These are phyloP conservation scores for Anthopleura xanthogrammica DNA, from an alignment of 92 coral and sea anemone genomes.

Conservation along the genomic window DNA sequence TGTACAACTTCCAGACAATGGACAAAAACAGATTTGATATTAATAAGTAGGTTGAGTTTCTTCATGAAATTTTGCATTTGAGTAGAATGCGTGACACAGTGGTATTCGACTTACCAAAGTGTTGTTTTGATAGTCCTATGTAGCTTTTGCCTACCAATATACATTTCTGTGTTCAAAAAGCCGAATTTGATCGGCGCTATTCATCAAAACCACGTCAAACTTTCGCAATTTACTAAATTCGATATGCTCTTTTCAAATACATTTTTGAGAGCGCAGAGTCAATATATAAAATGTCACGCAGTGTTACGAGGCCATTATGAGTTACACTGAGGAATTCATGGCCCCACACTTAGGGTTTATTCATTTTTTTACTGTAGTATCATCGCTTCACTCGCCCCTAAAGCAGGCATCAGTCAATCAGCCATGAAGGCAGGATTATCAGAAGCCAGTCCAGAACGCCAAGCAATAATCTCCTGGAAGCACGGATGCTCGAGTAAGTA, in stretches of 20 bases:
- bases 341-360: not conserved
- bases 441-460: constrained; percentile 26
- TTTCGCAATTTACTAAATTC: too few species aligned
- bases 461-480: constrained; percentile 61
- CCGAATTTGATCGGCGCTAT: too few species aligned
- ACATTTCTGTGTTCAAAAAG: too few species aligned
- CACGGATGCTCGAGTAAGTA: constrained; percentile 69
- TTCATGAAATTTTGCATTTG: not conserved
- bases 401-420: constrained; percentile 44
- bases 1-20: constrained; percentile 69
- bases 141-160: too few species aligned
- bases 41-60: constrained; percentile 45
- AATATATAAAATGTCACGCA: too few species aligned
- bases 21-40: constrained; percentile 78
- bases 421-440: constrained; percentile 63
- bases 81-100: too few species aligned
- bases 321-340: not conserved
- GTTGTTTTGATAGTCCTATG: too few species aligned
- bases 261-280: too few species aligned
- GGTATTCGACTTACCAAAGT: too few species aligned
- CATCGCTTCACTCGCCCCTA: constrained; percentile 54
- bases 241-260: too few species aligned
- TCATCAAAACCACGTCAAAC: too few species aligned
- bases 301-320: too few species aligned
- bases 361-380: constrained; percentile 37